Percentiles rank a stretch among this genome's conserved stretches.
phyloP scores from a whole-genome alignment of 2,113 vertebrate species.

The Tupaia chinensis region DNA sequence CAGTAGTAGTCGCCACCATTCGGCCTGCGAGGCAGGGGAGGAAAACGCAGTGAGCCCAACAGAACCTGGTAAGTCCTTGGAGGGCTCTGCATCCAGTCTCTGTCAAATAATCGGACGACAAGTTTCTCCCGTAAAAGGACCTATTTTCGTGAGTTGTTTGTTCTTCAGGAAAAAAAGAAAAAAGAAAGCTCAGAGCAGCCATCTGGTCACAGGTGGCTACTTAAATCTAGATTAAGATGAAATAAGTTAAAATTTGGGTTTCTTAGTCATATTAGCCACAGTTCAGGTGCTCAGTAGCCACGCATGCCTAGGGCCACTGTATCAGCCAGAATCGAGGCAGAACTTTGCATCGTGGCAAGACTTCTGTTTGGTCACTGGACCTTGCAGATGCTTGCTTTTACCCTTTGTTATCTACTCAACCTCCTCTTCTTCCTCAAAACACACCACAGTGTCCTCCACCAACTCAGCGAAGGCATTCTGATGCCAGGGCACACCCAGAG shows the following conservation, averaged over 20 bases:
- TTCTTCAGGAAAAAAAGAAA: not conserved
- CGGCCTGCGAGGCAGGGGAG: not conserved
- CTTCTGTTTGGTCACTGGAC: not conserved
- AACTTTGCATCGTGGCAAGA: not conserved
- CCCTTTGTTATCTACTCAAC: not conserved
- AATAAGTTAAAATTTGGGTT: not conserved
- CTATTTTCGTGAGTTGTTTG: not conserved
- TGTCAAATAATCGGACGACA: not conserved
- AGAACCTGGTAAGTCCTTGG: not conserved
- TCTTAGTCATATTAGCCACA: not conserved
- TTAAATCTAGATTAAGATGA: not conserved
- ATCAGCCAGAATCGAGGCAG: not conserved
- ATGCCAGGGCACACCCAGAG: slow-evolving; percentile 36
- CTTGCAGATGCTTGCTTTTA: not conserved
- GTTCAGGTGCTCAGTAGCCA: not conserved
- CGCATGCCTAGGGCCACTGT: not conserved
- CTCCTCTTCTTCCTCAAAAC: not conserved
- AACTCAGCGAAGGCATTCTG: slow-evolving; percentile 17
- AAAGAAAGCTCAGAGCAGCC: not conserved
- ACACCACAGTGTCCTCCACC: not conserved
- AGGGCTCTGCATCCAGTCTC: not conserved
- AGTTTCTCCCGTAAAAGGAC: not conserved
- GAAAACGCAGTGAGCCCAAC: not conserved
- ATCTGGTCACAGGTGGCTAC: not conserved
- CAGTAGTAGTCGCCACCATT: not conserved